Evolutionary conservation across 1,140 invertebrate genomes (phyloP).

Genomic region (Zaprionus africanus): DNA sequence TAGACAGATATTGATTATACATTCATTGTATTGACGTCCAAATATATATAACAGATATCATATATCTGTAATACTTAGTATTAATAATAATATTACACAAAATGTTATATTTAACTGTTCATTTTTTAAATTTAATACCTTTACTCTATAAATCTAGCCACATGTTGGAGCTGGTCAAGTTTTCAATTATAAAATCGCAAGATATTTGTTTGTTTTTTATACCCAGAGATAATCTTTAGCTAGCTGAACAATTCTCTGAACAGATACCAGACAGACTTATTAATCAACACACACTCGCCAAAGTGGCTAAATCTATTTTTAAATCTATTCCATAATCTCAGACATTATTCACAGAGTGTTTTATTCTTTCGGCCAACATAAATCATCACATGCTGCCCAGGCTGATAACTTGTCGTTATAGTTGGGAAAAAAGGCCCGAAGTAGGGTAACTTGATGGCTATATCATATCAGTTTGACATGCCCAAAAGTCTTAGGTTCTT

Average conservation of each 20-base stretch:
- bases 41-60: too few species aligned
- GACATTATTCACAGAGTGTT: neutral
- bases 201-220: neutral
- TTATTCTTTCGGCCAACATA: neutral
- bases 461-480: constrained; percentile 41
- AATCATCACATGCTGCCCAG: neutral
- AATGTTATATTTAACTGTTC: too few species aligned
- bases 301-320: neutral
- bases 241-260: neutral
- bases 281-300: neutral
- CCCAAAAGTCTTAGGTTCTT: constrained; percentile 13
- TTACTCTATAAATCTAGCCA: too few species aligned
- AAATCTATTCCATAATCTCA: neutral
- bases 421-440: neutral
- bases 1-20: too few species aligned
- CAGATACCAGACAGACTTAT: neutral
- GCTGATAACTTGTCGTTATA: neutral
- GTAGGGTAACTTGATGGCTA: constrained; percentile 25
- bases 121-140: too few species aligned
- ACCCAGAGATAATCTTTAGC: neutral
- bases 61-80: too few species aligned
- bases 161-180: too few species aligned
- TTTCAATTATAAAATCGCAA: neutral
- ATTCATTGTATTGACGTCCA: too few species aligned
- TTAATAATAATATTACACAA: too few species aligned